Conservation (phyloP, 2,888 invertebrate species). For the Drosophila anomalipes region DNA sequence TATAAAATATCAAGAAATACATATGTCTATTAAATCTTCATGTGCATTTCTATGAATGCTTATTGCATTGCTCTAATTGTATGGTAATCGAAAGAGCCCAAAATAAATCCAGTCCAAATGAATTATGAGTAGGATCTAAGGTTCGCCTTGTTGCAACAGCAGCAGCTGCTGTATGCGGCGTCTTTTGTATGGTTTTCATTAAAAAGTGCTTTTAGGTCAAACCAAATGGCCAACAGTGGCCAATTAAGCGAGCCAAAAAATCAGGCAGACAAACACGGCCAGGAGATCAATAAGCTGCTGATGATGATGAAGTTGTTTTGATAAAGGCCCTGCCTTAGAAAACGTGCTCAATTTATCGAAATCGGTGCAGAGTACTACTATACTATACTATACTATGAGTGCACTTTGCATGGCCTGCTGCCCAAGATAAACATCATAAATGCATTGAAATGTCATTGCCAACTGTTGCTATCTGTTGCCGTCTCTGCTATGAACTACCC, state of each 20-base stretch:
- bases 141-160: constrained; percentile 35
- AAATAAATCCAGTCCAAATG: constrained; percentile 68
- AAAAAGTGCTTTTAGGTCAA: constrained; percentile 55
- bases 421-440: constrained; percentile 83
- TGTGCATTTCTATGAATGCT: constrained; percentile 28
- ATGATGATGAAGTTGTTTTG: constrained; percentile 81
- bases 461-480: constrained; percentile 67
- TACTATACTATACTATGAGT: constrained; percentile 5
- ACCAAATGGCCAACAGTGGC: constrained; percentile 60
- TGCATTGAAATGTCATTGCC: constrained; percentile 84
- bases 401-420: constrained; percentile 71
- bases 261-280: constrained; percentile 40
- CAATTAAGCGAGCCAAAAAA: constrained; percentile 59
- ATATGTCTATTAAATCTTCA: constrained; percentile 12
- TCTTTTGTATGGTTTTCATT: constrained; percentile 68
- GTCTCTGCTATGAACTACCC: constrained; percentile 36
- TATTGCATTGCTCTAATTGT: constrained; percentile 72
- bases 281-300: constrained; percentile 34
- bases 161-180: constrained; percentile 47
- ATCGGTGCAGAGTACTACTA: constrained; percentile 70
- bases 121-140: constrained; percentile 59
- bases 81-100: constrained; percentile 66
- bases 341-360: constrained; percentile 80
- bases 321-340: constrained; percentile 76
- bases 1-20: constrained; percentile 32